phyloP scores from a whole-genome alignment of 1,140 invertebrate genomes.

The Tetramorium alpestre region DNA sequence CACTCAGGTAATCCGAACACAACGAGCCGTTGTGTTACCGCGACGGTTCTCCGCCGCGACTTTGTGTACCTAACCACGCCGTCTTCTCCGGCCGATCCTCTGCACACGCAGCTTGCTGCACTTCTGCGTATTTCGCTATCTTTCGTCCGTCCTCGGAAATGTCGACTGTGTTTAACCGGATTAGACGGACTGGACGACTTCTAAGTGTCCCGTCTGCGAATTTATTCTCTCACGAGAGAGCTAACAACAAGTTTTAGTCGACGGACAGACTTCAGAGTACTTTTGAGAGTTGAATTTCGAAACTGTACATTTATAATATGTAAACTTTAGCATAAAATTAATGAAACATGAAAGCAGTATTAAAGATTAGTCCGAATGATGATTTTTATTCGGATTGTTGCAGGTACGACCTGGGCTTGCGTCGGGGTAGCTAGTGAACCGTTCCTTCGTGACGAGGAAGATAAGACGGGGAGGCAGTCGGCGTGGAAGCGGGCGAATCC shows the following conservation, averaged over 20 bases:
- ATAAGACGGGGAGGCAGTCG: conserved; percentile 62
- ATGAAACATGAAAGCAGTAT: neutral
- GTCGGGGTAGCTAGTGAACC: conserved; percentile 82
- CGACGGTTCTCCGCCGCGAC: conserved; percentile 64
- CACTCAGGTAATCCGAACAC: conserved; percentile 79
- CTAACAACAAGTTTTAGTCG: conserved; percentile 15
- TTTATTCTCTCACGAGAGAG: conserved; percentile 27
- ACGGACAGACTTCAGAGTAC: neutral
- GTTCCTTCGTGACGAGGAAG: conserved; percentile 74
- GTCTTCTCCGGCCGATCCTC: conserved; percentile 68
- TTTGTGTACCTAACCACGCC: conserved; percentile 67
- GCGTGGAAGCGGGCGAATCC: conserved; percentile 65
- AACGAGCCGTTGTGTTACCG: conserved; percentile 74
- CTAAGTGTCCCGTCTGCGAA: conserved; percentile 63
- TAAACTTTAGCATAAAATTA: neutral
- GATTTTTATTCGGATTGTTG: conserved; percentile 65
- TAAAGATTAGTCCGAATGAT: neutral
- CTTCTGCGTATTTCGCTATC: conserved; percentile 79
- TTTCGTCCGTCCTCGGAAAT: conserved; percentile 69
- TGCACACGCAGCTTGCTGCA: conserved; percentile 83
- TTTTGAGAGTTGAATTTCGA: neutral
- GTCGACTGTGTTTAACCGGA: conserved; percentile 78
- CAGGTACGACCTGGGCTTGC: conserved; percentile 84
- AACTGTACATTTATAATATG: neutral
- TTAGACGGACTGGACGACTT: conserved; percentile 75